A percentile compares a stretch with the other conserved stretches of the same genome.
These are phyloP conservation scores for Folsomia manolachei DNA, from an alignment of 2,888 invertebrate species.

Conservation along the genomic window DNA sequence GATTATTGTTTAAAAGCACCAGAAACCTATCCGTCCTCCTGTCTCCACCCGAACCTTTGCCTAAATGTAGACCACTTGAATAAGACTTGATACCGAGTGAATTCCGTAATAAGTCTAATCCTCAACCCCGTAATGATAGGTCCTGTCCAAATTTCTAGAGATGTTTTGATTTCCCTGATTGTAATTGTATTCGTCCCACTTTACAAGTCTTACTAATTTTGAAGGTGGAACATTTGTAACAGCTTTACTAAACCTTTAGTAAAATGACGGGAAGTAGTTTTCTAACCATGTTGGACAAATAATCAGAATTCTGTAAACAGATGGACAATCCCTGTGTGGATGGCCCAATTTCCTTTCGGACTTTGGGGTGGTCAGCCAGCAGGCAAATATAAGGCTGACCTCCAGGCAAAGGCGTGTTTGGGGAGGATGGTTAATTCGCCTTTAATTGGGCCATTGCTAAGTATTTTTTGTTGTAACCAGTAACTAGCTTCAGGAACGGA, in stretches of 20 bases:
- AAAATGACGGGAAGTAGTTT: too few relatives aligned
- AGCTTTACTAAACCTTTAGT: not conserved
- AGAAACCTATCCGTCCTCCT: too few relatives aligned
- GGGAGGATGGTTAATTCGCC: constrained; percentile 12
- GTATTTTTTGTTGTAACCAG: not conserved
- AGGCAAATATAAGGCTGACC: not conserved
- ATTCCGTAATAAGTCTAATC: constrained; percentile 33
- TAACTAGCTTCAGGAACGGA: too few relatives aligned
- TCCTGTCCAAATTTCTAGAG: constrained; percentile 20
- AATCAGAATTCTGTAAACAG: not conserved
- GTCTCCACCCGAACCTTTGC: too few relatives aligned
- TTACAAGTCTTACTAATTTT: not conserved
- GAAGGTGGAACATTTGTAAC: not conserved
- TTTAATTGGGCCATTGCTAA: constrained; percentile 9
- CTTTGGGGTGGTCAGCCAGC: constrained; percentile 7
- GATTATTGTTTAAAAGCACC: too few relatives aligned
- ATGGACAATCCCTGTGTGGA: not conserved
- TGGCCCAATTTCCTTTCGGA: not conserved
- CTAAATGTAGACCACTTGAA: not conserved
- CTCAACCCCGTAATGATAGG: constrained; percentile 25
- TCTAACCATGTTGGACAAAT: not conserved
- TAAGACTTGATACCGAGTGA: not conserved
- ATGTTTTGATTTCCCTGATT: constrained; percentile 28
- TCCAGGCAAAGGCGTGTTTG: not conserved
- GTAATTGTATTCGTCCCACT: not conserved